A percentile compares a stretch with the other conserved stretches of the same genome.
These are phyloP conservation scores for Ctenodactylus gundi DNA, from an alignment of 2,113 vertebrate genomes.

Conservation along the genomic window DNA sequence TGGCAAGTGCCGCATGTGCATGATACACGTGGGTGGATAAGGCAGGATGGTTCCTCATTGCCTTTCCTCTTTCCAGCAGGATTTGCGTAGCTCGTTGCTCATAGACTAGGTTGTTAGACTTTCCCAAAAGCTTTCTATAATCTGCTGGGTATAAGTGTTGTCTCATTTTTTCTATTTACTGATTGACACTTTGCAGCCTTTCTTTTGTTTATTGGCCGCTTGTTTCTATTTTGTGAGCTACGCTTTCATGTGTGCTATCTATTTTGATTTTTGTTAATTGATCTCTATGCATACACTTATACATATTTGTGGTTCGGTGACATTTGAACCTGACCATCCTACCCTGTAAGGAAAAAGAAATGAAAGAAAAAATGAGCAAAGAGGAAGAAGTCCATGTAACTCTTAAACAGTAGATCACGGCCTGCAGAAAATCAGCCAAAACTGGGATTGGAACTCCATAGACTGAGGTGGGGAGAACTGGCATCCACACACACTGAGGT, in stretches of 20 bases:
- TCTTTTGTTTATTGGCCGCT: background rate
- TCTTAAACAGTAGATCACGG: background rate
- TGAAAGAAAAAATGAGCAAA: background rate
- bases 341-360: background rate
- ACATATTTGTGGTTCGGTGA: background rate
- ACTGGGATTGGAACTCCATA: background rate
- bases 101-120: background rate
- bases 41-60: no score
- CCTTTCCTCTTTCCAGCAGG: background rate
- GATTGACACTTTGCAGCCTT: background rate
- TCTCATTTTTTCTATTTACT: background rate
- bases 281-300: background rate
- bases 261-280: background rate
- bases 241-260: background rate
- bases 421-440: background rate
- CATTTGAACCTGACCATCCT: background rate
- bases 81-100: background rate
- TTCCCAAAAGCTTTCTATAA: no score
- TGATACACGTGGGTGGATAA: no score
- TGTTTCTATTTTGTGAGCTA: background rate
- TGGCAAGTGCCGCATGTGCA: no score
- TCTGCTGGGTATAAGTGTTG: no score
- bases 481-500: background rate
- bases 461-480: background rate
- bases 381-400: background rate